Conservation (phyloP, 2,797 vertebrate species). For the Heteromormyrus szaboi region DNA sequence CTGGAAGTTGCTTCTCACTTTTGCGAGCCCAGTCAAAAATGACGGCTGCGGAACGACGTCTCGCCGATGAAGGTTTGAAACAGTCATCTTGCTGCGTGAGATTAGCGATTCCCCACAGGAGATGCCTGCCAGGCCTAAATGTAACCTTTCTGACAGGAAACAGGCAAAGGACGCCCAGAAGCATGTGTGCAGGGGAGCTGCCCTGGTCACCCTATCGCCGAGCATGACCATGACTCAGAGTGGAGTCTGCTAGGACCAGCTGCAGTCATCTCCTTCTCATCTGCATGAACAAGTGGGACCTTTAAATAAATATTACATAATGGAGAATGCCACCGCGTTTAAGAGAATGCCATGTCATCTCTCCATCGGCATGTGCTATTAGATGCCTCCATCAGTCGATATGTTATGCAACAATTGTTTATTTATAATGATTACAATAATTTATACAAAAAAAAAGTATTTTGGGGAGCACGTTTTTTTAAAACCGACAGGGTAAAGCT, state of each 20-base stretch:
- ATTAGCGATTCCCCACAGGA: neutral
- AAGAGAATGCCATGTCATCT: conserved; percentile 43
- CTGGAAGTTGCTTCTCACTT: neutral
- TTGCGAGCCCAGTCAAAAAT: neutral
- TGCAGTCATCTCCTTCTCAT: conserved; percentile 45
- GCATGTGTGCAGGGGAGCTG: neutral
- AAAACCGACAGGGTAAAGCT: neutral
- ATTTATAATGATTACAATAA: conserved; percentile 15
- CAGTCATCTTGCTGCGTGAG: neutral
- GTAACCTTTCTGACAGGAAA: neutral
- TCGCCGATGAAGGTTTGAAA: neutral
- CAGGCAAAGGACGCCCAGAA: neutral
- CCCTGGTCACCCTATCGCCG: neutral
- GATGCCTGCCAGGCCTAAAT: neutral
- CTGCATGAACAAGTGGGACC: conserved; percentile 52
- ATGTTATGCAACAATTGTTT: conserved; percentile 1
- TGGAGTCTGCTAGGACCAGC: conserved; percentile 30
- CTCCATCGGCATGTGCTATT: conserved; percentile 19
- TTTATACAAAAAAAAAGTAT: neutral
- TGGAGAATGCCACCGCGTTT: conserved; percentile 39
- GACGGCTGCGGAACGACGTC: neutral
- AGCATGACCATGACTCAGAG: conserved; percentile 30
- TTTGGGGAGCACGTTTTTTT: neutral
- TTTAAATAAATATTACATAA: conserved; percentile 52
- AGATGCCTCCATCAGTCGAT: conserved; percentile 17